Evolutionary conservation across 2,888 invertebrate species (phyloP), one percentile per base, ranked within the genome.

Genomic region (Drosophila cognata): DNA sequence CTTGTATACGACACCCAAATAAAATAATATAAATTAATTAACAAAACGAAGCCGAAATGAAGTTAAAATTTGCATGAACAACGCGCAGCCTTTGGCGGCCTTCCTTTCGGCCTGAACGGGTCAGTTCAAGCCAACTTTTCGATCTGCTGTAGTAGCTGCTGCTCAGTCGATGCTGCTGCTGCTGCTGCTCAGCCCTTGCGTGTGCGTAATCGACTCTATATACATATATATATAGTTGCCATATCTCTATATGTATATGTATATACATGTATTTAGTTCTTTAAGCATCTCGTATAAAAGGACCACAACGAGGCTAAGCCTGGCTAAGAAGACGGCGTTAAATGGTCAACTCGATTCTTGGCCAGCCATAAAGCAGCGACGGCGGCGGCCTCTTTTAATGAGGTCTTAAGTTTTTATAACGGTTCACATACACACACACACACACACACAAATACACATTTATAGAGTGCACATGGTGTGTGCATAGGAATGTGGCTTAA

Each of bases 1-100:
- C 69, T 73, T 74, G 78, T 82, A 88, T 88, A 87, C 88, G 89
- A 90, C 89, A 91, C 79, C 90, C 88, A 89, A 91, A 92, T 92
- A 92, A 92, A 92, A 92, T 92, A 92, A 92, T 92, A 92, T 92
- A 92, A 92, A 91, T 92, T 92, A 92, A 92, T 92, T 92, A 92
- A 91, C 91, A 90, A 90, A 90, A 90, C 89, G 90, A 80, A 89
- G 85, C 81, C 87, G 90, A 88, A 88, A 85, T 88, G 87, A 87
- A 85, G 89, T 87, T 88, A 87, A 88, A 88, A 88, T 88, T 88
- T 88, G 88, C 88, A 88, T 88, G 85, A 84, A 86, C 82, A 86
- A 82, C 84, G 74, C 81, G 58, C 78, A 79, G 84, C 87, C 87
- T 87, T 88, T 88, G 85, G 85, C 85, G 84, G 84, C 77, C 75